phyloP scores from a whole-genome alignment of 2,113 vertebrate genomes.

The Tragulus kanchil region DNA sequence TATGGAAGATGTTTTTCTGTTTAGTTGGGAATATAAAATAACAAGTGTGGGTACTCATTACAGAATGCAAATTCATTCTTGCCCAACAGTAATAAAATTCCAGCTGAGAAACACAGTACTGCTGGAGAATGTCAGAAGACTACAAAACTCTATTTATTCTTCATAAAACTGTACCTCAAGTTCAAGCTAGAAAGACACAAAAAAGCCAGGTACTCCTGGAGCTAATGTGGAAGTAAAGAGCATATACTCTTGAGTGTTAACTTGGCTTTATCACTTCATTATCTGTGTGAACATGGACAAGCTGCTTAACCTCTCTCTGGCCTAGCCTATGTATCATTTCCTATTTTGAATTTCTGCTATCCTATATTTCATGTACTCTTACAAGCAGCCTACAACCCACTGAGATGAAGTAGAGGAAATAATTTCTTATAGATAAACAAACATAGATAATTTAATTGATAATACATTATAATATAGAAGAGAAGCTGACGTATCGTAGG shows the following conservation, averaged over 20 bases:
- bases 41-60: not conserved
- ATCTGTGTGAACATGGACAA: not conserved
- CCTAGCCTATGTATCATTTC: not conserved
- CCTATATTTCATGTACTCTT: not conserved
- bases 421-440: not conserved
- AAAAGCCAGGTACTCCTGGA: not conserved
- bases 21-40: not conserved
- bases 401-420: not conserved
- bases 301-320: not conserved
- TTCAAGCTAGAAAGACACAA: not conserved
- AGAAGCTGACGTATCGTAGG: not conserved
- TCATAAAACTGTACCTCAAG: not conserved
- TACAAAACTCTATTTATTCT: not conserved
- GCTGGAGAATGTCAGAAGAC: not conserved
- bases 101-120: not conserved
- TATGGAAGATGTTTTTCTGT: not conserved
- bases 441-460: constrained; percentile 27
- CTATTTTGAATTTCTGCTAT: not conserved
- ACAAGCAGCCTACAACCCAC: not conserved
- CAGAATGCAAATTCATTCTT: not conserved
- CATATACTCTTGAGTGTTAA: not conserved
- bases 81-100: not conserved
- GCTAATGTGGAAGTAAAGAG: not conserved
- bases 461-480: not conserved
- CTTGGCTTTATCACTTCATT: not conserved